Evolutionary conservation across 2,888 invertebrate genomes (phyloP).

Genomic region (Leuctra nigra): DNA sequence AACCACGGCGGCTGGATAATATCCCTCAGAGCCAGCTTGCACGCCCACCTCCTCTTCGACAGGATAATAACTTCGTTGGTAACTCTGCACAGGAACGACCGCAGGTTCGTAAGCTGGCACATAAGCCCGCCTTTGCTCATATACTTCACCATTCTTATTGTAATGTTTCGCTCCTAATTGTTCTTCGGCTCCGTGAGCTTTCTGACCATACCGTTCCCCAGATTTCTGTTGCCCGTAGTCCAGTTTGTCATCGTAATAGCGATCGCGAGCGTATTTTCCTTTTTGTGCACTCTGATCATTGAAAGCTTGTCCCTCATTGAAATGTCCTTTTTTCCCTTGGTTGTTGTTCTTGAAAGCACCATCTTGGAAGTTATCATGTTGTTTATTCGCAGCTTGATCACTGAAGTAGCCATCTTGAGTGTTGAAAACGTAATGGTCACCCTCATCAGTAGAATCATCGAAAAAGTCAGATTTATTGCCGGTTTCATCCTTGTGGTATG

Average conservation of each 20-base stretch:
- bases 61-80: conserved; percentile 6
- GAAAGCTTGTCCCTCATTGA: conserved; percentile 7
- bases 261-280: conserved; percentile 14
- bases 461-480: conserved; percentile 31
- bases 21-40: background rate
- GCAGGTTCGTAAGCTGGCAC: conserved; percentile 1
- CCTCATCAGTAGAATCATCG: conserved; percentile 28
- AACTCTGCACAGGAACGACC: background rate
- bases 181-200: background rate
- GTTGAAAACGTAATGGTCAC: conserved; percentile 22
- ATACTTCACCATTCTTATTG: background rate
- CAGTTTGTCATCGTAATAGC: conserved; percentile 19
- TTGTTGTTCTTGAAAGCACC: conserved; percentile 15
- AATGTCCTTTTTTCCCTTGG: conserved; percentile 20
- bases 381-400: conserved; percentile 15
- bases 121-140: background rate
- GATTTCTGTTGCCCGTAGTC: conserved; percentile 19
- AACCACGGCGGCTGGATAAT: background rate
- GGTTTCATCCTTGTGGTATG: conserved; percentile 31
- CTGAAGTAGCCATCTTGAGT: conserved; percentile 19
- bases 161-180: background rate
- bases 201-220: conserved; percentile 10
- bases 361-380: conserved; percentile 19
- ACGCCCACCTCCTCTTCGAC: conserved; percentile 5
- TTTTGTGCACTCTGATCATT: conserved; percentile 16